Conservation (phyloP, 2,888 invertebrate genomes). For the Drosophila nigricruria region DNA sequence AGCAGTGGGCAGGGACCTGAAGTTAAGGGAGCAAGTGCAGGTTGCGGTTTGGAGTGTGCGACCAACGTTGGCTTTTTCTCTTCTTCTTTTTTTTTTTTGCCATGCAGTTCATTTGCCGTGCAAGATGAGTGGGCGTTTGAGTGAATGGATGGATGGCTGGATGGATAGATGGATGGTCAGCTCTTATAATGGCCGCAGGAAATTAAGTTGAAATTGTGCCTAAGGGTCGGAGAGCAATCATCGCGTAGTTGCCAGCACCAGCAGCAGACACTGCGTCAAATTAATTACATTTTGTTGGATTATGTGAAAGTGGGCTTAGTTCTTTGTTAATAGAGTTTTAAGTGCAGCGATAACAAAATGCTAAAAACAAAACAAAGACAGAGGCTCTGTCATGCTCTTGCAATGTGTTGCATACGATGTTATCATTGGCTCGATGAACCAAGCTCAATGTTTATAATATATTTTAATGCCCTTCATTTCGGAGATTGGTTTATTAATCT, state of each 20-base stretch:
- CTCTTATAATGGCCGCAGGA: conserved; percentile 49
- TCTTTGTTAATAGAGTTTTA: not conserved
- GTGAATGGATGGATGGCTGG: conserved; percentile 27
- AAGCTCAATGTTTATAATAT: too few species aligned
- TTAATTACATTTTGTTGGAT: conserved; percentile 48
- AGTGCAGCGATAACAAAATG: not conserved
- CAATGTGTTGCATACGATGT: too few species aligned
- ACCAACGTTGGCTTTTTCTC: conserved; percentile 42
- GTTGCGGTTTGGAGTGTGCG: conserved; percentile 62
- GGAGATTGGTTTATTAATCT: too few species aligned
- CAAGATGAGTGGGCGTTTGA: conserved; percentile 62
- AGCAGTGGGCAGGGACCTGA: not conserved
- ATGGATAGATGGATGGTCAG: conserved; percentile 47
- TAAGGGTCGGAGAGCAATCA: conserved; percentile 36
- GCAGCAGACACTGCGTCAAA: conserved; percentile 27
- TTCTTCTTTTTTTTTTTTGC: conserved; percentile 19
- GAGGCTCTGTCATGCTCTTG: too few species aligned
- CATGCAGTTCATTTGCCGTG: conserved; percentile 66
- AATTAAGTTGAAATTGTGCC: conserved; percentile 53
- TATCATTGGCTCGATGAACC: too few species aligned
- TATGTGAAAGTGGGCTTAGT: conserved; percentile 6
- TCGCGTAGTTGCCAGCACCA: conserved; percentile 12
- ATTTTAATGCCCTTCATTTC: too few species aligned
- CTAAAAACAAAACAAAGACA: too few species aligned
- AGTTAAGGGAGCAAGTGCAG: conserved; percentile 30